Percentiles rank a stretch among this genome's conserved stretches.
Evolutionary conservation across 2,888 invertebrate genomes (phyloP).

Genomic region (Ophion obscuratus): DNA sequence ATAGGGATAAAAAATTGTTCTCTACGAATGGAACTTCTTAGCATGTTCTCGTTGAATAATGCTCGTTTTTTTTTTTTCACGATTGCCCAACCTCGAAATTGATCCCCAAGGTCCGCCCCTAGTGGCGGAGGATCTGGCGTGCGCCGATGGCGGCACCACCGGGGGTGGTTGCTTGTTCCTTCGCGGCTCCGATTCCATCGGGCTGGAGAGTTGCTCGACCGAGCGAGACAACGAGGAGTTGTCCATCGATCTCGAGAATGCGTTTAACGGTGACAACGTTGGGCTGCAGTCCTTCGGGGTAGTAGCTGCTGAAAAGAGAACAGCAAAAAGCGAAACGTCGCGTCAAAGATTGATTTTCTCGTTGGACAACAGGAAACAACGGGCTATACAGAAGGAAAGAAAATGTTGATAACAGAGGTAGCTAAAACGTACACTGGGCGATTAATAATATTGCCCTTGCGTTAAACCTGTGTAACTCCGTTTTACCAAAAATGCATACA

Average conservation of each 20-base stretch:
- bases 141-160: slow-evolving; percentile 79
- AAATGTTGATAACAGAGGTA: not conserved
- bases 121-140: slow-evolving; percentile 82
- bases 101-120: slow-evolving; percentile 95
- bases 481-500: not conserved
- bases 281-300: slow-evolving; percentile 94
- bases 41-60: not conserved
- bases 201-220: slow-evolving; percentile 93
- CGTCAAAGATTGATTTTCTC: slow-evolving; percentile 8
- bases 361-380: not conserved
- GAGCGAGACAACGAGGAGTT: slow-evolving; percentile 85
- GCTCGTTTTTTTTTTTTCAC: not conserved
- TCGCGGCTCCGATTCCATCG: slow-evolving; percentile 89
- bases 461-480: not conserved
- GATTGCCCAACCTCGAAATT: slow-evolving; percentile 87
- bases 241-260: slow-evolving; percentile 91
- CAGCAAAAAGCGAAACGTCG: not conserved
- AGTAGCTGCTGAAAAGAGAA: slow-evolving; percentile 86
- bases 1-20: not conserved
- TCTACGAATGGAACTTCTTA: not conserved
- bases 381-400: not conserved
- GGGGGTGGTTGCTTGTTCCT: slow-evolving; percentile 81
- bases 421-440: not conserved
- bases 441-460: not conserved
- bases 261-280: slow-evolving; percentile 92